A percentile compares a stretch with the other conserved stretches of the same genome.
Conservation (phyloP, 2,113 vertebrate species). For the Alethe diademata region DNA sequence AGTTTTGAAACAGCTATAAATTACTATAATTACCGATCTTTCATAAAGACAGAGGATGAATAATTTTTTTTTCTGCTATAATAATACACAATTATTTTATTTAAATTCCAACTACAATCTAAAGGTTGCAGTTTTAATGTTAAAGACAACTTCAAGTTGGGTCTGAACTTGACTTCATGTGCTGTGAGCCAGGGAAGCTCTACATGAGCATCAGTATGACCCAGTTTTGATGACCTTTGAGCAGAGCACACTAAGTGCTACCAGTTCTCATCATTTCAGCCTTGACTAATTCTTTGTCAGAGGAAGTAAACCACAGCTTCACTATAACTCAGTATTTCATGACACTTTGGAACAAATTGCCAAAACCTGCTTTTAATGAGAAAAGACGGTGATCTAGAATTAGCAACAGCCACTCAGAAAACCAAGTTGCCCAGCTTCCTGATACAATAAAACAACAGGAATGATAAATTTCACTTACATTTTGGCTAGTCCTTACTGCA, state of each 20-base stretch:
- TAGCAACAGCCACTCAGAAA: neutral
- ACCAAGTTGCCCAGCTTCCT: neutral
- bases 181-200: neutral
- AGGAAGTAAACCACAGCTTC: neutral
- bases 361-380: neutral
- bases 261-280: neutral
- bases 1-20: neutral
- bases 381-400: neutral
- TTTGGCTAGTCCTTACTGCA: neutral
- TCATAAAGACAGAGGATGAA: neutral
- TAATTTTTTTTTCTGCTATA: neutral
- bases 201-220: neutral
- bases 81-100: neutral
- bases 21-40: neutral
- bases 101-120: neutral
- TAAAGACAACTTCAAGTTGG: neutral
- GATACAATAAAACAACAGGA: neutral
- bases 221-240: neutral
- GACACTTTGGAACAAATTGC: neutral
- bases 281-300: slow-evolving; percentile 10
- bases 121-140: neutral
- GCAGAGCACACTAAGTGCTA: neutral
- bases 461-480: neutral
- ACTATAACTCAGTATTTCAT: neutral
- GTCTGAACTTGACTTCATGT: neutral